Base-by-base conservation (phyloP, 2,113 vertebrate genomes). In the Chaenocephalus aceratus region DNA sequence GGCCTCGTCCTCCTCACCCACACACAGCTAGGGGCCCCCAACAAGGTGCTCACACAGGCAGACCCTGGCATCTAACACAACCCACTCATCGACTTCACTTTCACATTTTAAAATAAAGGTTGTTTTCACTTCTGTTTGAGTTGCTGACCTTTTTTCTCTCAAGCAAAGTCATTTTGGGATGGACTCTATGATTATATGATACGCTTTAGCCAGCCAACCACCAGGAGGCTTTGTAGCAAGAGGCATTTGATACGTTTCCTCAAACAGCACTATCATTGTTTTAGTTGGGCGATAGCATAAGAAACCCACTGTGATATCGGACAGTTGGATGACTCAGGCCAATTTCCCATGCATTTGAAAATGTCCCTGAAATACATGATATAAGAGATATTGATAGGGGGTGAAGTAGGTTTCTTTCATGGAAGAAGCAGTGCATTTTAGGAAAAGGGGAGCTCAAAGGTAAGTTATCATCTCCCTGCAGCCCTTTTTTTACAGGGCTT, bases 1-100 rank as follows among this genome's bases (percentile, higher is more conserved):
- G 71, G 77, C 0, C 74, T 89, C 41, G 83, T 87, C 13, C 86
- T 94, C 85, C 34, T 93, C 52, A 90, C 94, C 0, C 69, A 41
- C 18, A 68, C 61, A 46, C 59, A 57, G 66, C 62, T 56, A 23
- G 15, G 8, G 4, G 23, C 41, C 8, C 34, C 64, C 21, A 52
- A 75, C 8, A 11, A 81, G 23, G 66, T 41, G 14, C 23, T 34
- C 18, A 15, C 56, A 53, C 79, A 76, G 52, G n/a, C 23, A 41
- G 48, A 79, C 26, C 14, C 52, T 41, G 64, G 11, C 0, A 26
- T 65, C 34, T 14, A n/a, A 36, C 12, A 21, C 9, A 48, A 26
- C 51, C 34, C 13, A 16, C 18, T 59, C 18, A 48, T 26, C 13
- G 11, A 5, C 30, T 21, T 13, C n/a, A 41, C 2, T 51, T 51